Percentiles rank a stretch among this genome's conserved stretches.
Evolutionary conservation across 1,140 invertebrate species (phyloP).

Genomic region (Listronotus oregonensis): DNA sequence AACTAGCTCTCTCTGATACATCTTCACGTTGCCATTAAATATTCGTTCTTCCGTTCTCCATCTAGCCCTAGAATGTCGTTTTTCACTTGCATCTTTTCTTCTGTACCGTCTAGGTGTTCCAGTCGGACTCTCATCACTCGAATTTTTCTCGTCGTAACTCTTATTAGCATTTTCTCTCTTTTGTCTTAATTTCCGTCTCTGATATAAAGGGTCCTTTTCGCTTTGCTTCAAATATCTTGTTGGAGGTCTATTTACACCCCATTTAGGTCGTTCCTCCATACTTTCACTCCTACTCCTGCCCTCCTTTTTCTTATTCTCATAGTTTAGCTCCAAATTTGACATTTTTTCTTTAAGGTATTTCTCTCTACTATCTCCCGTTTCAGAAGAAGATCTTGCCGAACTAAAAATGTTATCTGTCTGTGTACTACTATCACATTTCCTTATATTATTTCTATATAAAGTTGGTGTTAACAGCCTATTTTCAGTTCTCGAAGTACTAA

Average conservation of each 20-base stretch:
- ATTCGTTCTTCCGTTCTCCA: conserved; percentile 51
- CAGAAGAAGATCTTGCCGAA: conserved; percentile 20
- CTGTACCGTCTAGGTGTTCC: conserved; percentile 55
- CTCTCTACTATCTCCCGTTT: conserved; percentile 25
- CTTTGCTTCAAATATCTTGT: conserved; percentile 77
- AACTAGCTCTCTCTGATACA: conserved; percentile 53
- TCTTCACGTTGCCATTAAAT: conserved; percentile 47
- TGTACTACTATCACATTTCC: conserved; percentile 66
- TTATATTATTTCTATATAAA: conserved; percentile 60
- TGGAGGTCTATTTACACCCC: conserved; percentile 70
- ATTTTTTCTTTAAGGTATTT: conserved; percentile 52
- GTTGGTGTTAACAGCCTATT: conserved; percentile 66
- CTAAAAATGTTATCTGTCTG: conserved; percentile 64
- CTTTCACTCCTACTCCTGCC: conserved; percentile 60
- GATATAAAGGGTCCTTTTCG: conserved; percentile 76
- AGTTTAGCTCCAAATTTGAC: conserved; percentile 47
- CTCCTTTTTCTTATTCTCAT: conserved; percentile 58
- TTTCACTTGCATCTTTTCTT: conserved; percentile 46
- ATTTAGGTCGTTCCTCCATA: conserved; percentile 67
- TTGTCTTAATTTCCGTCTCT: conserved; percentile 66
- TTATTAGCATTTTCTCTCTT: conserved; percentile 56
- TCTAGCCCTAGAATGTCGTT: conserved; percentile 43
- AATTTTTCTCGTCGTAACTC: conserved; percentile 56
- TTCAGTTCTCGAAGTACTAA: conserved; percentile 48
- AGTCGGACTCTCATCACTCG: conserved; percentile 64